A percentile compares a stretch with the other conserved stretches of the same genome.
phyloP scores from a whole-genome alignment of 1,140 invertebrate genomes.

The Drosophila bocqueti region DNA sequence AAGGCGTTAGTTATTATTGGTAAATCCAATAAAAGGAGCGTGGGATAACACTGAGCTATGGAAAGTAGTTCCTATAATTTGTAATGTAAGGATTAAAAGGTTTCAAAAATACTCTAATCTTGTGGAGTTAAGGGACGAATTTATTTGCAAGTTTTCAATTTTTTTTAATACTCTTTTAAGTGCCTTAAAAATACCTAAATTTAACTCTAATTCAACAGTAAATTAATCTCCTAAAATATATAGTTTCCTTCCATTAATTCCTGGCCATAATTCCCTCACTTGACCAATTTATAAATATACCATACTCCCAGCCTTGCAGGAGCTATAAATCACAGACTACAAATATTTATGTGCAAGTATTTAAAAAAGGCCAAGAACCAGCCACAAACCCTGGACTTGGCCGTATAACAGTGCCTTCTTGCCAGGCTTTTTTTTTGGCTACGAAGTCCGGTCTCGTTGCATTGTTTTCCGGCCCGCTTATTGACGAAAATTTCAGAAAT shows the following conservation, averaged over 20 bases:
- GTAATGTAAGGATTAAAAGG: neutral
- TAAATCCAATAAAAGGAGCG: slow-evolving; percentile 50
- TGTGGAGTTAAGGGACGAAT: neutral
- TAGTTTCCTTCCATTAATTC: neutral
- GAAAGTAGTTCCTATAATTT: neutral
- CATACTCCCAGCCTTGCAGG: neutral
- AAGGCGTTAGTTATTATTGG: slow-evolving; percentile 64
- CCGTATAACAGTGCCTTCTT: slow-evolving; percentile 38
- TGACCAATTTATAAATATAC: slow-evolving; percentile 13
- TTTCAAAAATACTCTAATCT: neutral
- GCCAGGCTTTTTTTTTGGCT: slow-evolving; percentile 2
- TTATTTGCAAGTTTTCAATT: neutral
- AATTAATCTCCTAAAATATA: neutral
- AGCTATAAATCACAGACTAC: slow-evolving; percentile 67
- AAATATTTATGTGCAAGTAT: slow-evolving; percentile 76
- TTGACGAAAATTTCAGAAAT: slow-evolving; percentile 85
- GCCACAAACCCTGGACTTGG: slow-evolving; percentile 12
- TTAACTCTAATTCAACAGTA: neutral
- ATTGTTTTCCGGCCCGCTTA: slow-evolving; percentile 72
- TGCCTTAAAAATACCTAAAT: neutral
- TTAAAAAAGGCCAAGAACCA: slow-evolving; percentile 50
- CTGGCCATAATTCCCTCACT: neutral
- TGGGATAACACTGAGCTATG: slow-evolving; percentile 38
- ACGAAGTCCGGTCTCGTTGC: slow-evolving; percentile 27
- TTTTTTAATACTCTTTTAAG: neutral